Conservation (phyloP, 2,797 vertebrate species). For the Leuciscus waleckii region DNA sequence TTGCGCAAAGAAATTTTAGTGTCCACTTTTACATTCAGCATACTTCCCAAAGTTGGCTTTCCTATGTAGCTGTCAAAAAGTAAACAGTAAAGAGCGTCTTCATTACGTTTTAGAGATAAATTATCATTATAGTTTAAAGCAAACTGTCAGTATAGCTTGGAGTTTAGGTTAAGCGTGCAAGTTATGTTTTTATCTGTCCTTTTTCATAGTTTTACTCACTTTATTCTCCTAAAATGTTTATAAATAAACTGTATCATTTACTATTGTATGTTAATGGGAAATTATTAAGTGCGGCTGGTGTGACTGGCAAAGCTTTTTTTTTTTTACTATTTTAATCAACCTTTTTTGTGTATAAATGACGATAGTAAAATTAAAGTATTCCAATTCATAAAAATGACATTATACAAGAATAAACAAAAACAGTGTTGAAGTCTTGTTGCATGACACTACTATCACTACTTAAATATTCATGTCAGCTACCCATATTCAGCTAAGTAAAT, state of each 20-base stretch:
- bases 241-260: not conserved
- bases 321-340: not conserved
- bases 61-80: not conserved
- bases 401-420: not conserved
- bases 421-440: not conserved
- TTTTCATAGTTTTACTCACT: not conserved
- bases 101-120: not conserved
- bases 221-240: not conserved
- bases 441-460: not conserved
- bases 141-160: not conserved
- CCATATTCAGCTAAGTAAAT: not conserved
- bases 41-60: not conserved
- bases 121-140: not conserved
- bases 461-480: not conserved
- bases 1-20: not conserved
- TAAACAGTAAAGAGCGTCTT: not conserved
- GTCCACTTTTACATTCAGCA: not conserved
- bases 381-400: not conserved
- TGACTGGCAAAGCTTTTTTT: not conserved
- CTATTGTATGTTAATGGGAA: not conserved
- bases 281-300: not conserved
- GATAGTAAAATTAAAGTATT: not conserved
- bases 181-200: no score
- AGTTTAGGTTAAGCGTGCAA: not conserved
- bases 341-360: not conserved